Evolutionary conservation across 1,140 invertebrate genomes (phyloP).

Genomic region (Nylanderia fulva): DNA sequence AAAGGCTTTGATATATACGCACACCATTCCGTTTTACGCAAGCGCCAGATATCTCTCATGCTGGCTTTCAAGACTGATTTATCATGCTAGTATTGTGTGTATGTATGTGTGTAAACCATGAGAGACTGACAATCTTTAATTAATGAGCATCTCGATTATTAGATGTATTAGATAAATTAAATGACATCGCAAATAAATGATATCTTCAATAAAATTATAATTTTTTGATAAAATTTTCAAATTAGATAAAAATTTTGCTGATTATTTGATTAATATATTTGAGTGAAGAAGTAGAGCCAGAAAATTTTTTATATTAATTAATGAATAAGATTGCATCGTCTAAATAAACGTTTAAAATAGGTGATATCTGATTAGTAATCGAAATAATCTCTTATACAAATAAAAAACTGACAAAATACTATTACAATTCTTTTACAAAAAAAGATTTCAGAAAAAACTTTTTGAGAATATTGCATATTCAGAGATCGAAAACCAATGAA

Average conservation of each 20-base stretch:
- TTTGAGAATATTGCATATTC: not conserved
- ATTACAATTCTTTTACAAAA: not conserved
- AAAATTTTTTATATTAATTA: conserved; percentile 9
- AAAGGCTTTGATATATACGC: conserved; percentile 52
- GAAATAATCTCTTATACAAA: conserved; percentile 1
- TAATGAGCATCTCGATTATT: conserved; percentile 55
- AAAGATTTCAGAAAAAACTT: too few relatives aligned
- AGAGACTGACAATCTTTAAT: conserved; percentile 68
- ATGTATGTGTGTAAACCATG: conserved; percentile 15
- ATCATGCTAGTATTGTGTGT: conserved; percentile 32
- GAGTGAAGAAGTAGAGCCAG: too few relatives aligned
- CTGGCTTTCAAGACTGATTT: conserved; percentile 56
- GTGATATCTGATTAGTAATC: not conserved
- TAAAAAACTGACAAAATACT: conserved; percentile 1
- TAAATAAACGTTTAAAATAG: not conserved
- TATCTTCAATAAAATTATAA: not conserved
- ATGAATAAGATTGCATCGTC: not conserved
- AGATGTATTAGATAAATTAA: conserved; percentile 36
- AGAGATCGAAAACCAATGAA: conserved; percentile 8
- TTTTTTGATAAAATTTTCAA: not conserved
- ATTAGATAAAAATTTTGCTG: not conserved
- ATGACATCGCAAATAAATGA: conserved; percentile 2
- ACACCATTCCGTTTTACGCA: conserved; percentile 61
- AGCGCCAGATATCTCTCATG: conserved; percentile 54
- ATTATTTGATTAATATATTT: conserved; percentile 10